These are phyloP conservation scores for Platyscapa corneri DNA, from an alignment of 1,140 invertebrate genomes.

Conservation along the genomic window DNA sequence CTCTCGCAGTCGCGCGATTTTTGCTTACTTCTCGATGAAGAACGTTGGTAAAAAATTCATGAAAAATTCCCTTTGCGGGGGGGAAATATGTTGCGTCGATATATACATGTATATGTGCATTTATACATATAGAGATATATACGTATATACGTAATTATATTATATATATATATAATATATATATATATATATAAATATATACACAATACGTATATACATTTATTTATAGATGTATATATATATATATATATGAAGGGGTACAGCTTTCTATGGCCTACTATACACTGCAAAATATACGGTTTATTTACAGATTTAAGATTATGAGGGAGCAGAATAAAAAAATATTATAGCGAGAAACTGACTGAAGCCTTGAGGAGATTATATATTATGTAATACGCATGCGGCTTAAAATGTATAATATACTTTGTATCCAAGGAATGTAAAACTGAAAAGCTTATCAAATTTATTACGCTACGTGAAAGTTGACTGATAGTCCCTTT, in stretches of 20 bases:
- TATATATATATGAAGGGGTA: slow-evolving; percentile 20
- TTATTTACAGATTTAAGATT: slow-evolving; percentile 19
- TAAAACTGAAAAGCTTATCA: slow-evolving; percentile 20
- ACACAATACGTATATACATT: too few relatives aligned
- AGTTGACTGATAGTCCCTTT: background rate
- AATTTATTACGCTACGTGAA: slow-evolving; percentile 1
- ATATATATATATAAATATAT: too few relatives aligned
- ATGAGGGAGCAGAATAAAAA: background rate
- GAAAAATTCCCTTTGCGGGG: background rate
- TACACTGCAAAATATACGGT: slow-evolving; percentile 9
- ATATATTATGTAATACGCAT: slow-evolving; percentile 29
- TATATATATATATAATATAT: too few relatives aligned
- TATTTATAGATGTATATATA: too few relatives aligned
- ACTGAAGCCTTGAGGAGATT: slow-evolving; percentile 8
- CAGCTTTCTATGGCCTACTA: slow-evolving; percentile 23
- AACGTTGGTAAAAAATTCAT: slow-evolving; percentile 5
- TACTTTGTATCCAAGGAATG: slow-evolving; percentile 8
- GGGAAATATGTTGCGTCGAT: slow-evolving; percentile 12
- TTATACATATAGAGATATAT: too few relatives aligned
- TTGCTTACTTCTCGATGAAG: background rate
- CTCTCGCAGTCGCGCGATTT: slow-evolving; percentile 17
- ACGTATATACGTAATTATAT: too few relatives aligned
- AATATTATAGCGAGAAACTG: background rate
- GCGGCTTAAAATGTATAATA: slow-evolving; percentile 15
- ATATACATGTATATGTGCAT: too few relatives aligned